Evolutionary conservation across 2,888 invertebrate species (phyloP), one percentile per base, ranked within the genome.

Genomic region (Lordiphosa andalusiaca): DNA sequence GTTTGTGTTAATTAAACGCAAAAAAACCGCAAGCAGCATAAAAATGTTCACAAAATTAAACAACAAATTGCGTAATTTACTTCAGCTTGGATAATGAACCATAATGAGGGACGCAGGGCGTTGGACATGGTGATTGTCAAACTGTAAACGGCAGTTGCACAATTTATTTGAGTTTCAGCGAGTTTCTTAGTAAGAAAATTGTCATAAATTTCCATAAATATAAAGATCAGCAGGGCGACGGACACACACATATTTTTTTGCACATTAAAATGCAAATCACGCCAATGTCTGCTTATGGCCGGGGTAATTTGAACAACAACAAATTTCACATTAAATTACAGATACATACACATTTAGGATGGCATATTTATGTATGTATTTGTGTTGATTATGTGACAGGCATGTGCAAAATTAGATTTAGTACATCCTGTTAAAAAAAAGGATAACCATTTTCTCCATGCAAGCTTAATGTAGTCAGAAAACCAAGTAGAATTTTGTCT

Each of bases 231-330:
- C 4, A 12, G 25, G 38, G 25, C 25, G 25, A 25, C 25, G 25
- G 25, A 25, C 25, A 30, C 23, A 13, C 23, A 39, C 25, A 49
- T 63, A n/a, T n/a, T n/a, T 16, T 44, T 65, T 65, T 63, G 38
- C 61, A 51, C 71, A 77, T 84, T 84, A 69, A 77, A 84, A 77
- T 84, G 77, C 77, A 77, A 77, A 77, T 77, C 77, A 77, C 84
- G 84, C 51, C 59, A 63, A 21, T 72, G 61, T 49, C 65, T 64
- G 73, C 70, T 62, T 59, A 68, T 55, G 62, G 71, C 68, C 69
- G 58, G 59, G 76, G 73, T 70, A 75, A 77, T 82, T 61, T 56
- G 60, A 75, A 23, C 52, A 44, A 36, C 19, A 21, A 52, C 44
- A 71, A 63, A 50, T 49, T 56, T 46, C 56, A 74, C 71, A 75